Conservation (phyloP, 2,888 invertebrate genomes). For the Microctonus brassicae region DNA sequence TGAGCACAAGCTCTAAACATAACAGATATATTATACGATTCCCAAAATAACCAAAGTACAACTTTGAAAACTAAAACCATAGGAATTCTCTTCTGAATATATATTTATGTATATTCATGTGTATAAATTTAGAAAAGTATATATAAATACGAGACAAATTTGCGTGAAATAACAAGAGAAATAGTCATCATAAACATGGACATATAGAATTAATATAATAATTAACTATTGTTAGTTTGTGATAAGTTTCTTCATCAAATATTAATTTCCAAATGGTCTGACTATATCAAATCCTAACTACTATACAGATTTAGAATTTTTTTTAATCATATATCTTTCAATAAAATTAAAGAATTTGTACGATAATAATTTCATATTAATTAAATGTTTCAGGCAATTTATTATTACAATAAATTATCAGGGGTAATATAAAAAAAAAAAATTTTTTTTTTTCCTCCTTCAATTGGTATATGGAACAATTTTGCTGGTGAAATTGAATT, state of each 20-base stretch:
- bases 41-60: conserved; percentile 17
- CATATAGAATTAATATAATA: background rate
- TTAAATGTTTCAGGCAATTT: too few species aligned
- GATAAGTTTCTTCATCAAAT: background rate
- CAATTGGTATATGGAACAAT: background rate
- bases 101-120: background rate
- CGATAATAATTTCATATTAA: background rate
- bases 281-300: background rate
- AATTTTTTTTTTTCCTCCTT: background rate
- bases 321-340: too few species aligned
- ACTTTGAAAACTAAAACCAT: conserved; percentile 20
- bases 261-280: conserved; percentile 14
- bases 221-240: background rate
- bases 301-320: too few species aligned
- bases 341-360: background rate
- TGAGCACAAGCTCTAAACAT: background rate
- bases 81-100: background rate
- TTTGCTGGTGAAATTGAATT: background rate
- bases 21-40: conserved; percentile 20
- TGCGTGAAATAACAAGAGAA: conserved; percentile 18
- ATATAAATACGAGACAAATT: conserved; percentile 6
- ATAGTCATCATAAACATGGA: conserved; percentile 1
- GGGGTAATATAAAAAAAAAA: too few species aligned
- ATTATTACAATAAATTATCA: too few species aligned
- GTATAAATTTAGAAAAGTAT: background rate